A percentile compares a stretch with the other conserved stretches of the same genome.
phyloP scores from a whole-genome alignment of 2,888 invertebrate genomes.

The Elmis aenea region DNA sequence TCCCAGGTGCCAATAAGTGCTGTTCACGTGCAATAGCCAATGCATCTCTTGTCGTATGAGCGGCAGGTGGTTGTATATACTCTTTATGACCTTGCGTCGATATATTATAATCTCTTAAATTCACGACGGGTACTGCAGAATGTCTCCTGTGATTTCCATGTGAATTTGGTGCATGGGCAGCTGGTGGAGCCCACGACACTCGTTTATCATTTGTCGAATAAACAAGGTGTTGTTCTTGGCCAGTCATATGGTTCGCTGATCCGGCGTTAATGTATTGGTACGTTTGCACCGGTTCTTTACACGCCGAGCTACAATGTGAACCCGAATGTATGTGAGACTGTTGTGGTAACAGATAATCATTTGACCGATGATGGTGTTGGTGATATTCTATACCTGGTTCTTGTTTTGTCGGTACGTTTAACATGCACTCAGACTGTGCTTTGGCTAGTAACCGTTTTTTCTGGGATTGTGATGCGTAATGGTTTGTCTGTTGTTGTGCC shows the following conservation, averaged over 20 bases:
- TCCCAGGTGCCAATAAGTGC: constrained; percentile 52
- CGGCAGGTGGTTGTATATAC: constrained; percentile 56
- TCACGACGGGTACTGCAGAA: constrained; percentile 44
- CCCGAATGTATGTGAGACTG: constrained; percentile 22
- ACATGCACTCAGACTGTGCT: constrained; percentile 71
- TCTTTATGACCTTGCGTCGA: constrained; percentile 51
- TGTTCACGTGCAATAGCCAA: constrained; percentile 46
- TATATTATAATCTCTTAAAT: constrained; percentile 43
- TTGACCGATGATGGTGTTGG: constrained; percentile 45
- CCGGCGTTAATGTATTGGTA: constrained; percentile 48
- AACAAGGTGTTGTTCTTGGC: constrained; percentile 32
- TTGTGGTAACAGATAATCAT: constrained; percentile 31
- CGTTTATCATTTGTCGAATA: constrained; percentile 50
- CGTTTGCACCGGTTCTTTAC: constrained; percentile 48
- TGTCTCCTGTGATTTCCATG: constrained; percentile 41
- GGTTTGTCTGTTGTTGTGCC: constrained; percentile 4
- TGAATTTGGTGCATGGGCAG: constrained; percentile 45
- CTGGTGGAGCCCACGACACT: constrained; percentile 54
- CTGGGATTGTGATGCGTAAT: constrained; percentile 59
- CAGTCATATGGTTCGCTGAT: constrained; percentile 39
- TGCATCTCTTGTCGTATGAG: constrained; percentile 52
- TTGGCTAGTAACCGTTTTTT: constrained; percentile 86
- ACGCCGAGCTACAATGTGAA: constrained; percentile 44
- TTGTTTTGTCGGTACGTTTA: constrained; percentile 58
- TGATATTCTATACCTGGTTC: constrained; percentile 53